Percentiles rank a stretch among this genome's conserved stretches.
Conservation (phyloP, 2,113 vertebrate genomes). For the Psettodes erumei region DNA sequence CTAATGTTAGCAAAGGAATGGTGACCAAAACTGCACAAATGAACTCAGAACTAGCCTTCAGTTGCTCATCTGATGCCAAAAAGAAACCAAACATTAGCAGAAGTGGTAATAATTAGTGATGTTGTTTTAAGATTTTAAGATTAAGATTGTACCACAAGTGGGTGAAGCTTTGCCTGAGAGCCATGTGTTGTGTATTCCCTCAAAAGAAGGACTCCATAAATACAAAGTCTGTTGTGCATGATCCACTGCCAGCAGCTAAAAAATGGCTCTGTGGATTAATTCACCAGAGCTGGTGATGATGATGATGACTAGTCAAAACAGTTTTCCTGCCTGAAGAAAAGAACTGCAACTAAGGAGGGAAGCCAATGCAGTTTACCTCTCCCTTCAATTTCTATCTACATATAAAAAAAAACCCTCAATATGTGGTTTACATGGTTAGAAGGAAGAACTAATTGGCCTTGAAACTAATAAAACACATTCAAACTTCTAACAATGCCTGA, state of each 20-base stretch:
- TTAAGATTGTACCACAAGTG: conserved; percentile 21
- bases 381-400: conserved; percentile 39
- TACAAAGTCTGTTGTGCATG: conserved; percentile 50
- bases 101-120: conserved; percentile 29
- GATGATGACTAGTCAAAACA: conserved; percentile 58
- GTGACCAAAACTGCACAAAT: neutral
- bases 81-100: conserved; percentile 15
- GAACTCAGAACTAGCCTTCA: conserved; percentile 3
- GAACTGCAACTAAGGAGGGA: conserved; percentile 17
- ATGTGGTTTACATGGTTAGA: conserved; percentile 4
- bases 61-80: neutral
- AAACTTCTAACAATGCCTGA: neutral
- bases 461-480: conserved; percentile 13
- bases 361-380: conserved; percentile 28
- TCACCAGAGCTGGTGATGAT: conserved; percentile 55
- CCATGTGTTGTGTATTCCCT: conserved; percentile 32
- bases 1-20: neutral
- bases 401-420: conserved; percentile 42
- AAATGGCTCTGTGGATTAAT: conserved; percentile 63
- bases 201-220: conserved; percentile 75
- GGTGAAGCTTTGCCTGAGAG: conserved; percentile 28
- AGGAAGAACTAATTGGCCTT: conserved; percentile 8
- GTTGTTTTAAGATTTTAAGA: too few relatives aligned
- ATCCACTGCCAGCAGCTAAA: conserved; percentile 55
- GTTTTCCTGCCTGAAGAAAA: conserved; percentile 48